These are phyloP conservation scores for Patagioenas fasciata DNA, from an alignment of 2,113 vertebrate genomes.

Conservation along the genomic window DNA sequence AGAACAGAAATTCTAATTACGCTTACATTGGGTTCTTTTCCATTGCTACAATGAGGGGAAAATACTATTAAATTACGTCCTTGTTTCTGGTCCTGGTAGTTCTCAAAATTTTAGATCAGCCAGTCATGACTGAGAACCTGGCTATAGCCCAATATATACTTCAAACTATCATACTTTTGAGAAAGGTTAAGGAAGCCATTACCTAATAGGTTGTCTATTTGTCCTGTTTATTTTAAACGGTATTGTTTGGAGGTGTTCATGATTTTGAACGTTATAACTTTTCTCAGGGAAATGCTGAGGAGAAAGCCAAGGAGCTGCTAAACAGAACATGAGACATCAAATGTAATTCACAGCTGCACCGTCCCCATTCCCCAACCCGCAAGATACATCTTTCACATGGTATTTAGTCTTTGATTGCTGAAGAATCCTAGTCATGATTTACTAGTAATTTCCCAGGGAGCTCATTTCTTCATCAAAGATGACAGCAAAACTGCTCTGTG, in stretches of 20 bases:
- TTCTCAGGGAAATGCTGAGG: background rate
- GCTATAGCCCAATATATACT: background rate
- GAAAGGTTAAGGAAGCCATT: background rate
- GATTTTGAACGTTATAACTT: background rate
- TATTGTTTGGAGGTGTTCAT: background rate
- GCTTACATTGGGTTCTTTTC: background rate
- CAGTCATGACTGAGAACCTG: background rate
- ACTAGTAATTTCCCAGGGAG: background rate
- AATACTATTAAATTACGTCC: background rate
- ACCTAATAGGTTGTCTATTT: background rate
- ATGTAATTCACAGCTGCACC: background rate
- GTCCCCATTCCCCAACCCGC: background rate
- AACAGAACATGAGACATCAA: background rate
- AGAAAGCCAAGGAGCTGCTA: background rate
- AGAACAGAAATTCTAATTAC: background rate
- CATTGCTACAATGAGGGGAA: background rate
- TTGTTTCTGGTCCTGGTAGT: background rate
- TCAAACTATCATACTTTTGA: background rate
- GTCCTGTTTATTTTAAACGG: background rate
- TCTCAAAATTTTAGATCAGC: background rate
- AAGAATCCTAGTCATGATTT: background rate
- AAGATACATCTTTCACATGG: background rate
- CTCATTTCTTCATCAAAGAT: constrained; percentile 1
- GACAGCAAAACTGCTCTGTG: background rate
- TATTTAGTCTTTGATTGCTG: background rate